Base-by-base conservation (phyloP, 2,888 invertebrate species). In the Acronicta psi region DNA sequence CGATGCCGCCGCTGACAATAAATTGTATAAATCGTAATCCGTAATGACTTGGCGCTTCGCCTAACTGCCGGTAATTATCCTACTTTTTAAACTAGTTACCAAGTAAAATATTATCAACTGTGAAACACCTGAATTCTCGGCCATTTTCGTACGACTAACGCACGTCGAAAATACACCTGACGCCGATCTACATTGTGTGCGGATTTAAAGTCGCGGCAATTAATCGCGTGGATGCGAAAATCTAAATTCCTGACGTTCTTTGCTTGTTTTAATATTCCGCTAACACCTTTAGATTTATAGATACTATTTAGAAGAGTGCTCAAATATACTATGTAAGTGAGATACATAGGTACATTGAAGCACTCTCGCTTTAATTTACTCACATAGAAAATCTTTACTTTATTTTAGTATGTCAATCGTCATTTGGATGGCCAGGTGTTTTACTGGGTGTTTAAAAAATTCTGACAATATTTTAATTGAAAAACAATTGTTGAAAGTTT, bases 31-130 rank as follows among this genome's bases (percentile, higher is more conserved):
- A 80, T 75, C 73, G 75, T 68, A 71, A 71, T 69, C 41, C 51
- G 51, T 71, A 75, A 83, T 76, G 75, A 74, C 57, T 82, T 84
- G 84, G 84, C 83, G 41, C 42, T 10, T 36, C 68, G 80, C 84
- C 84, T 79, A 77, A 82, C 76, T 61, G 50, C 58, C 55, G 53
- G 72, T 77, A 70, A 82, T 80, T 80, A 80, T 64, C 69, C 58
- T 50, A 56, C 67, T 79, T 75, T 61, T 75, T 61, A 46, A 25
- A 46, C 49, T 44, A 45, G 59, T 60, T 51, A 47, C n/a, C 16
- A 20, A 41, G 53, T 53, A 43, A 73, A 65, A 67, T 70, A 70
- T 65, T 53, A 61, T 59, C 46, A 49, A 41, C 43, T 43, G 49
- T 53, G 59, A 54, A 76, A 67, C 79, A 82, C 82, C 82, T 81